Evolutionary conservation across 2,113 vertebrate genomes (phyloP).

Genomic region (Chaetodon trifascialis): DNA sequence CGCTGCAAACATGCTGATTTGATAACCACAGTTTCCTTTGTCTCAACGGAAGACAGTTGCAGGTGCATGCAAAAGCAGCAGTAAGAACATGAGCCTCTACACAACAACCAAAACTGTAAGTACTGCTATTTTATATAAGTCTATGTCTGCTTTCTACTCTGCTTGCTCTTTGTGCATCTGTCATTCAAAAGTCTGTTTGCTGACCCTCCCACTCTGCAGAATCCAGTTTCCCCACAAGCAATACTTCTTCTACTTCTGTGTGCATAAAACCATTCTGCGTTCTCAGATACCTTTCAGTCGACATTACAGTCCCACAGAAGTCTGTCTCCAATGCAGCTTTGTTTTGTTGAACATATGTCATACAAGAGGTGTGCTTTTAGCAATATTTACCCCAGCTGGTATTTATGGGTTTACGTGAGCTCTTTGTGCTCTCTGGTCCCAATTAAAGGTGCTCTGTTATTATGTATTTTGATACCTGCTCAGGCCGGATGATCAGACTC

Average conservation of each 20-base stretch:
- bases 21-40: constrained; percentile 71
- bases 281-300: not conserved
- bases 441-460: constrained; percentile 63
- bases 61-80: constrained; percentile 52
- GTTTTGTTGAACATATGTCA: constrained; percentile 45
- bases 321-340: constrained; percentile 4
- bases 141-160: not conserved
- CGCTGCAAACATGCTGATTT: constrained; percentile 9
- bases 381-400: constrained; percentile 47
- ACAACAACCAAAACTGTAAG: constrained; percentile 55
- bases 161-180: not conserved
- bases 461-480: constrained; percentile 69
- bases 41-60: constrained; percentile 42
- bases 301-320: constrained; percentile 25
- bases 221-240: constrained; percentile 16
- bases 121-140: constrained; percentile 9
- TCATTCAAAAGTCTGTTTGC: constrained; percentile 8
- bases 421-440: constrained; percentile 56
- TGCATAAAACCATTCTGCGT: constrained; percentile 8
- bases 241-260: not conserved
- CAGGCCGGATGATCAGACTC: constrained; percentile 30
- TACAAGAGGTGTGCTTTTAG: constrained; percentile 34
- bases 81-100: constrained; percentile 8
- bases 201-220: not conserved
- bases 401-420: constrained; percentile 21